Evolutionary conservation across 2,113 vertebrate species (phyloP).

Genomic region (Etia nguti): DNA sequence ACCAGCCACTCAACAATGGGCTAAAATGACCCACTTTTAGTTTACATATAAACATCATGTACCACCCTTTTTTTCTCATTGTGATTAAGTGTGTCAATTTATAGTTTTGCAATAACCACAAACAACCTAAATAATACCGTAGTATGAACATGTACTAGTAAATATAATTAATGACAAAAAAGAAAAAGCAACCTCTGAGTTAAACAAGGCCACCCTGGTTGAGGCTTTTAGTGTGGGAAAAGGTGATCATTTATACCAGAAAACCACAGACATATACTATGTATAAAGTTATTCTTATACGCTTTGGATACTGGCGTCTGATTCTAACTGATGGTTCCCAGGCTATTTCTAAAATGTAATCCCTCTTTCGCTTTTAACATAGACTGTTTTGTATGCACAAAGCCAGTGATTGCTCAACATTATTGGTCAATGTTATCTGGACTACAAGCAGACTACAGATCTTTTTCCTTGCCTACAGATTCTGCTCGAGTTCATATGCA

Average conservation of each 20-base stretch:
- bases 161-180: neutral
- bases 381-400: neutral
- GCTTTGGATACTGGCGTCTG: neutral
- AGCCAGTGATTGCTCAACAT: neutral
- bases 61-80: neutral
- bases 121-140: neutral
- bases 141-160: neutral
- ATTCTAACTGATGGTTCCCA: neutral
- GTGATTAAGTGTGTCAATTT: neutral
- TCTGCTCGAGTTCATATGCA: neutral
- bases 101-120: neutral
- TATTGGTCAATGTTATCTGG: neutral
- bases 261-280: neutral
- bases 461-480: neutral
- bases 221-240: neutral
- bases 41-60: neutral
- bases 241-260: neutral
- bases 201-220: fast-evolving
- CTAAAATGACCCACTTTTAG: neutral
- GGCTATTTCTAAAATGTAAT: neutral
- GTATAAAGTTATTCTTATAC: neutral
- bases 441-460: neutral
- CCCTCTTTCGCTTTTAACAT: neutral
- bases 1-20: neutral
- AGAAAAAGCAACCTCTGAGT: neutral